phyloP scores from a whole-genome alignment of 2,888 invertebrate species.

The Acrobasis repandana region DNA sequence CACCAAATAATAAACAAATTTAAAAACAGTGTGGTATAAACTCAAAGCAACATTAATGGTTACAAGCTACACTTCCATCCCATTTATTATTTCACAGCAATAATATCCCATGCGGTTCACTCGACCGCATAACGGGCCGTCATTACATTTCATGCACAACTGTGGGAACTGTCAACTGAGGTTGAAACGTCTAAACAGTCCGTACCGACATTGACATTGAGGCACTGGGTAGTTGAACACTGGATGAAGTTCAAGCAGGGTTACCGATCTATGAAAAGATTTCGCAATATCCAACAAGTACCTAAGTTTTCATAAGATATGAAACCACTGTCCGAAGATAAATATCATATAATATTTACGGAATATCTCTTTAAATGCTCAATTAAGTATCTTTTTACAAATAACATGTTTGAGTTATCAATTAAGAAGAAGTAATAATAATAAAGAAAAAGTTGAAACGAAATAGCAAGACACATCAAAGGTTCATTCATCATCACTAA shows the following conservation, averaged over 20 bases:
- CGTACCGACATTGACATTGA: constrained; percentile 25
- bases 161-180: constrained; percentile 69
- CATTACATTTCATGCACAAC: constrained; percentile 58
- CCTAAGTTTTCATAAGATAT: not conserved
- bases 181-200: constrained; percentile 30
- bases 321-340: too few relatives aligned
- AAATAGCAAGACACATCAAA: too few relatives aligned
- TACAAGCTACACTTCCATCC: constrained; percentile 3
- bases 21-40: not conserved
- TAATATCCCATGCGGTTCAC: constrained; percentile 27
- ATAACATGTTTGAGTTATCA: too few relatives aligned
- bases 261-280: not conserved
- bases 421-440: too few relatives aligned
- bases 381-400: too few relatives aligned
- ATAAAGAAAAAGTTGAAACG: too few relatives aligned
- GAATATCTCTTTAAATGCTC: too few relatives aligned
- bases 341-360: too few relatives aligned
- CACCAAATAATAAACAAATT: too few relatives aligned
- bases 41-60: not conserved
- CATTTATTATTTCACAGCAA: constrained; percentile 12
- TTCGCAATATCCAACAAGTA: not conserved
- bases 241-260: not conserved
- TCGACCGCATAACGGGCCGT: constrained; percentile 56
- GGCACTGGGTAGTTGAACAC: constrained; percentile 7
- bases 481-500: too few relatives aligned